A percentile compares a stretch with the other conserved stretches of the same genome.
These are phyloP conservation scores for Paracyclopina nana DNA, from an alignment of 1,140 invertebrate species.

Conservation along the genomic window DNA sequence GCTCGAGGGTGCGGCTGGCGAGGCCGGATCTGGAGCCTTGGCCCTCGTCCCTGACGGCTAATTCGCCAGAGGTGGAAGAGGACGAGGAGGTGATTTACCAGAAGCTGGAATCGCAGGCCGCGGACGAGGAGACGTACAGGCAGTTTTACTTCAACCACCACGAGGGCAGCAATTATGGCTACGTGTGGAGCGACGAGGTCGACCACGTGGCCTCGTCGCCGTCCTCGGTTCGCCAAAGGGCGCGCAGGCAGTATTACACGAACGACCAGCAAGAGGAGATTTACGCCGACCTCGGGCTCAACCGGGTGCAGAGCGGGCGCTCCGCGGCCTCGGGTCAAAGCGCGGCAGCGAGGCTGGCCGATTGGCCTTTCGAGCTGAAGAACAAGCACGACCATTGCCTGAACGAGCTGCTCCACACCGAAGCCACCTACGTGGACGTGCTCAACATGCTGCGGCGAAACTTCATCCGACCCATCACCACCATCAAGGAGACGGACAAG, in stretches of 20 bases:
- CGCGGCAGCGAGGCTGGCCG: too few relatives aligned
- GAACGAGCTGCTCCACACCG: constrained; percentile 83
- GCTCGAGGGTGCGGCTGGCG: not conserved
- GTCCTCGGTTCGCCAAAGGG: too few relatives aligned
- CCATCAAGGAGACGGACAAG: constrained; percentile 11
- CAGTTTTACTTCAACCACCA: constrained; percentile 11
- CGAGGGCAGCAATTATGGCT: not conserved
- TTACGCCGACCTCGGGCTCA: constrained; percentile 27
- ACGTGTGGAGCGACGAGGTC: too few relatives aligned
- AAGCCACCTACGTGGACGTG: constrained; percentile 88
- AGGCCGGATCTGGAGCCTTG: not conserved
- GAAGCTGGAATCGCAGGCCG: constrained; percentile 9
- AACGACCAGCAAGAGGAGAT: constrained; percentile 21
- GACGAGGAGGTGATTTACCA: constrained; percentile 16
- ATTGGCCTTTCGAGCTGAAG: constrained; percentile 20
- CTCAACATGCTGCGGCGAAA: constrained; percentile 62
- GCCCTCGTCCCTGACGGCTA: too few relatives aligned
- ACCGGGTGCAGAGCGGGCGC: too few relatives aligned
- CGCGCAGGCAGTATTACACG: constrained; percentile 1
- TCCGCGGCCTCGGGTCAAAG: too few relatives aligned
- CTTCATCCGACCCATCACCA: constrained; percentile 29
- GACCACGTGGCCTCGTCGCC: too few relatives aligned
- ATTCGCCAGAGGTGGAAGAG: too few relatives aligned
- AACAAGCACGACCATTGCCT: constrained; percentile 80
- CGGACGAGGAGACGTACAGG: constrained; percentile 10